A percentile compares a stretch with the other conserved stretches of the same genome.
Evolutionary conservation across 2,888 invertebrate genomes (phyloP).

Genomic region (Sarcophaga carnaria): DNA sequence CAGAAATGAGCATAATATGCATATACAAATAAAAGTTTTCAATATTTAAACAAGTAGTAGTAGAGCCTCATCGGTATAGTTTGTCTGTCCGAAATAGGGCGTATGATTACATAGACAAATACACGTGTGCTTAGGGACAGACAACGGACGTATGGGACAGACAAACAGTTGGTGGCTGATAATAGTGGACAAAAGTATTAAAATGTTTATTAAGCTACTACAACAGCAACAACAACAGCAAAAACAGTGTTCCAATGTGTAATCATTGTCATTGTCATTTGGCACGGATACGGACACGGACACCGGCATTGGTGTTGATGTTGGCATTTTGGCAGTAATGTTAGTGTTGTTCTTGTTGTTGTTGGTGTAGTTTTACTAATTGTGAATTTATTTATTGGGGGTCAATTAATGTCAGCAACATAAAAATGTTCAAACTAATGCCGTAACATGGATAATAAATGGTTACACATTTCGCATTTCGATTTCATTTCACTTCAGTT

Average conservation of each 20-base stretch:
- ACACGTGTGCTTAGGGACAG: neutral
- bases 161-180: neutral
- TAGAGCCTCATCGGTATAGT: neutral
- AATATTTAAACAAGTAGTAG: constrained; percentile 36
- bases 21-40: constrained; percentile 1
- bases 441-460: constrained; percentile 31
- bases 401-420: constrained; percentile 59
- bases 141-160: neutral
- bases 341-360: neutral
- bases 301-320: neutral
- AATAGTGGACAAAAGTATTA: constrained; percentile 19
- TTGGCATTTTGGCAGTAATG: neutral
- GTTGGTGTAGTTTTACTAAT: constrained; percentile 39
- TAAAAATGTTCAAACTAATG: constrained; percentile 44
- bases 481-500: neutral
- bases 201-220: neutral
- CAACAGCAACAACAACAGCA: neutral
- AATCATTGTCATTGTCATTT: too few species aligned
- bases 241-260: neutral
- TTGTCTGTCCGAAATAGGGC: neutral
- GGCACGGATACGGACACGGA: too few species aligned
- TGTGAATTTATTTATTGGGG: constrained; percentile 58
- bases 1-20: neutral
- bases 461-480: neutral
- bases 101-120: neutral